Evolutionary conservation across 2,797 vertebrate genomes (phyloP).

Genomic region (Sphenopsis melanotis): DNA sequence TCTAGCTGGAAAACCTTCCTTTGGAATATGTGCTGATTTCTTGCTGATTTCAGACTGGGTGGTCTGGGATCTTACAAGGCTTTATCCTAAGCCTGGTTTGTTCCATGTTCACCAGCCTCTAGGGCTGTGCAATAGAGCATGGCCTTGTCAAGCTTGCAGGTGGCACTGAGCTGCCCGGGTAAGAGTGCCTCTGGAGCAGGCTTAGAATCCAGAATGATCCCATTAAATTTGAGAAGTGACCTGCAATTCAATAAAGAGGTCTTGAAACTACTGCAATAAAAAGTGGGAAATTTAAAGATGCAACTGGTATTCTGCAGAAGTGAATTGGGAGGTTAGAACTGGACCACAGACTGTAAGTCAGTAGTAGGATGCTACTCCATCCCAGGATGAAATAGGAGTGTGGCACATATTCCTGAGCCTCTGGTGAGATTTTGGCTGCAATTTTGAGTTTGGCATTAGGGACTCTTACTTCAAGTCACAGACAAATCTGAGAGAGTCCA

Average conservation of each 20-base stretch:
- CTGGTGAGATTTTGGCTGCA: neutral
- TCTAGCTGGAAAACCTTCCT: neutral
- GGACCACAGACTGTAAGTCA: neutral
- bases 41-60: neutral
- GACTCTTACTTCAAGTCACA: neutral
- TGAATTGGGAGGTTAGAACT: neutral
- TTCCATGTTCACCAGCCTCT: conserved; percentile 2
- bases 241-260: neutral
- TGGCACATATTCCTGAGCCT: accelerated
- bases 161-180: neutral
- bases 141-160: neutral
- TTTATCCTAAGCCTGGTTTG: neutral
- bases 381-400: neutral
- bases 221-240: neutral
- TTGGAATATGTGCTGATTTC: neutral
- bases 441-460: neutral
- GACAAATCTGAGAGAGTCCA: neutral
- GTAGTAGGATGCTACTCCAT: neutral
- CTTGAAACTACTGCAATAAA: neutral
- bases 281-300: neutral
- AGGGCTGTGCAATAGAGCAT: neutral
- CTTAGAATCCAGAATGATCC: neutral
- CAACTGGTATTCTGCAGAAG: neutral
- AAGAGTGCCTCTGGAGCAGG: neutral
- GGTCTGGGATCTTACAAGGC: neutral